Conservation (phyloP, 2,888 invertebrate genomes). For the Rhimphoctona megacephalus region DNA sequence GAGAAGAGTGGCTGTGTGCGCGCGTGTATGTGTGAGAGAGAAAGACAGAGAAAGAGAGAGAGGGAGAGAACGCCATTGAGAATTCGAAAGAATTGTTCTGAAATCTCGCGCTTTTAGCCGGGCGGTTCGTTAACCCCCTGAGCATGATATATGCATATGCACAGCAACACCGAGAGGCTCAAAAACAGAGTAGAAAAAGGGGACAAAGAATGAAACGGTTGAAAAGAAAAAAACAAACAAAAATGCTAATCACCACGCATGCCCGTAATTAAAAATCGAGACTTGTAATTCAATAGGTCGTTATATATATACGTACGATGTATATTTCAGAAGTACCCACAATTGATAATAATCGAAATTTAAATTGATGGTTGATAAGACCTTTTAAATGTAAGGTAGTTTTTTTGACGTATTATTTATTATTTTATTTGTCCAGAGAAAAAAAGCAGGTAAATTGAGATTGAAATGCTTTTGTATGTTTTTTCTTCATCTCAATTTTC, state of each 20-base stretch:
- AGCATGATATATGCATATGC: slow-evolving; percentile 55
- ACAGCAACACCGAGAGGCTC: slow-evolving; percentile 29
- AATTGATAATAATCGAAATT: not conserved
- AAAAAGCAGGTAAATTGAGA: not conserved
- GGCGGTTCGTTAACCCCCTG: slow-evolving; percentile 68
- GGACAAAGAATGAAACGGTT: not conserved
- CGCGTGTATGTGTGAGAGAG: slow-evolving; percentile 13
- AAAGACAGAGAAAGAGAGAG: slow-evolving; percentile 25
- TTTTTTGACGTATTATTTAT: not conserved
- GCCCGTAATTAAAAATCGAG: not conserved
- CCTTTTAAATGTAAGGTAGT: not conserved
- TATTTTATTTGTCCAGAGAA: not conserved
- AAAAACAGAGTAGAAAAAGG: not conserved
- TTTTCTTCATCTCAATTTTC: not conserved
- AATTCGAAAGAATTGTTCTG: slow-evolving; percentile 69
- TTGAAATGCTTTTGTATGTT: not conserved
- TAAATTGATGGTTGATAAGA: not conserved
- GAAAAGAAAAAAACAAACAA: not conserved
- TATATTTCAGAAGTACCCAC: not conserved
- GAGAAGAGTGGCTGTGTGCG: slow-evolving; percentile 10
- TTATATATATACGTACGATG: too few relatives aligned
- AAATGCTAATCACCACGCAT: not conserved
- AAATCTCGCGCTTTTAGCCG: slow-evolving; percentile 49
- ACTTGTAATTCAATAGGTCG: not conserved
- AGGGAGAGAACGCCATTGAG: slow-evolving; percentile 52